Evolutionary conservation across 30 jellyfish, hydroid and myxozoan genomes (phyloP).

Genomic region (Rhopilema esculentum): DNA sequence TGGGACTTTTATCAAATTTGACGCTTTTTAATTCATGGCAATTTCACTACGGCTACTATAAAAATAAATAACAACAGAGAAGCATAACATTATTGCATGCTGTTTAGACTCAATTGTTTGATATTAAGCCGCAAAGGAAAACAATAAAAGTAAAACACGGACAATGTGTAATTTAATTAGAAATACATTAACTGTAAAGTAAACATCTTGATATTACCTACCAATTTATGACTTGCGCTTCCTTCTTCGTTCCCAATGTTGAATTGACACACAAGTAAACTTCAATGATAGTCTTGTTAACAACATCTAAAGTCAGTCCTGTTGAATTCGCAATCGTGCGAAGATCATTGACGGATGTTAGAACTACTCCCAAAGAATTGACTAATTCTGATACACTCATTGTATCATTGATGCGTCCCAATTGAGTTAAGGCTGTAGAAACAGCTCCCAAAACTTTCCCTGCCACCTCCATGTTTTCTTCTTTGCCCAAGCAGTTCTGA

Average conservation of each 20-base stretch:
- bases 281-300: not conserved
- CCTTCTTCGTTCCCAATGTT: not conserved
- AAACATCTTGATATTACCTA: not conserved
- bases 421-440: not conserved
- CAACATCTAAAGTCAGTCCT: not conserved
- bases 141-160: too few relatives aligned
- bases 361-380: not conserved
- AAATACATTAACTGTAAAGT: too few relatives aligned
- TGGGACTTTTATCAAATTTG: too few relatives aligned
- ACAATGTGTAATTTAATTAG: too few relatives aligned
- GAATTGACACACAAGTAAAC: slow-evolving; percentile 2
- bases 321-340: not conserved
- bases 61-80: not conserved
- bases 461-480: not conserved
- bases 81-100: too few relatives aligned
- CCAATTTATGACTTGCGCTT: not conserved
- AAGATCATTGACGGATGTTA: not conserved
- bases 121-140: too few relatives aligned
- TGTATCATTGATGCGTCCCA: not conserved
- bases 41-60: not conserved
- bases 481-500: not conserved
- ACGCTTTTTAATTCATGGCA: not conserved
- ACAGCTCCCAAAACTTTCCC: not conserved
- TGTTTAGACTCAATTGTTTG: too few relatives aligned
- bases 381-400: not conserved